phyloP scores from a whole-genome alignment of 2,888 invertebrate genomes.

The Drosophila affinis region DNA sequence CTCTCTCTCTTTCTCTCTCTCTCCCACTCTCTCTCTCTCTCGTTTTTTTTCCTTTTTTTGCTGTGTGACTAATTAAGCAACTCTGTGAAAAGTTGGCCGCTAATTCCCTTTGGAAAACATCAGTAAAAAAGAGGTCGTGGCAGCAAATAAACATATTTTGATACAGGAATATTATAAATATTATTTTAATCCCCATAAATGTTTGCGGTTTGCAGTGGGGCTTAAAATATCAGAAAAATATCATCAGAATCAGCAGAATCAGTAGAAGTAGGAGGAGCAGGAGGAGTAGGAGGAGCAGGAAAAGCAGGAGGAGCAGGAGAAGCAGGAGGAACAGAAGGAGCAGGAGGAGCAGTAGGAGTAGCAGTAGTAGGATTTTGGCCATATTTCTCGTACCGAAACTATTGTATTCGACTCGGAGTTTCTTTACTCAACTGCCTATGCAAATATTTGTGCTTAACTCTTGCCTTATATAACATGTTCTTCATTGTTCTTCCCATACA shows the following conservation, averaged over 20 bases:
- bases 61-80: slow-evolving; percentile 1
- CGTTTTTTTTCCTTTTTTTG: background rate
- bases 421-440: background rate
- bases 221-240: background rate
- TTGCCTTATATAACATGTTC: background rate
- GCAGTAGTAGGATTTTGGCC: too few species aligned
- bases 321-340: too few species aligned
- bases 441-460: background rate
- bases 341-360: too few species aligned
- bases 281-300: too few species aligned
- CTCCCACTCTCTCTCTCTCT: too few species aligned
- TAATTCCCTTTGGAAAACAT: background rate
- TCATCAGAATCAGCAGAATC: too few species aligned
- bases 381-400: background rate
- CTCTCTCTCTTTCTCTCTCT: background rate
- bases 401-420: background rate
- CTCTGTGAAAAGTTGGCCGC: slow-evolving; percentile 1
- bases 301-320: too few species aligned
- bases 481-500: background rate
- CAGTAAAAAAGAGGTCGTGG: background rate
- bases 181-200: background rate
- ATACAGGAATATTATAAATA: too few species aligned
- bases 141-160: too few species aligned
- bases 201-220: background rate
- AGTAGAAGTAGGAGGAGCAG: too few species aligned